phyloP scores from a whole-genome alignment of 1,140 invertebrate genomes.

The Branchinecta lynchi region DNA sequence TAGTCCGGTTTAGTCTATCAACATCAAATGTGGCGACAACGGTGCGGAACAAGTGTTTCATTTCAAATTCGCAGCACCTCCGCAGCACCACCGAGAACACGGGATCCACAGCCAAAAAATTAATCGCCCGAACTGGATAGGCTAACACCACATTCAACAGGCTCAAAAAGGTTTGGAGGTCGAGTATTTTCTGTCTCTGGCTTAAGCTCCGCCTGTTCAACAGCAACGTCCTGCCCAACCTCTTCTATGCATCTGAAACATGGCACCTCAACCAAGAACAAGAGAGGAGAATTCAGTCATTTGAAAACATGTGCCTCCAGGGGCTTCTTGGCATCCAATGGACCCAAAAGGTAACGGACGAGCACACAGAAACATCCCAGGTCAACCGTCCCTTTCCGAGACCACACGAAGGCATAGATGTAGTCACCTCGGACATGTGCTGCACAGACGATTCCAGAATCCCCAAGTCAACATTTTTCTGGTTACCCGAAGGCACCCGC shows the following conservation, averaged over 20 bases:
- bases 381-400: slow-evolving; percentile 3
- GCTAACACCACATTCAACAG: no score
- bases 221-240: slow-evolving; percentile 4
- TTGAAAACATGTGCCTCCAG: slow-evolving; percentile 1
- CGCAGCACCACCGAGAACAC: no score
- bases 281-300: slow-evolving; percentile 5
- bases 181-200: background rate
- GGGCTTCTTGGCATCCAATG: slow-evolving; percentile 4
- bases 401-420: slow-evolving; percentile 9
- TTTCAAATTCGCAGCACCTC: no score
- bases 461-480: slow-evolving; percentile 6
- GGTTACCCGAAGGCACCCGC: slow-evolving; percentile 3
- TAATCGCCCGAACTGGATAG: no score
- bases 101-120: no score
- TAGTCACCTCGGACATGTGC: background rate
- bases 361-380: slow-evolving; percentile 1
- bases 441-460: slow-evolving; percentile 9
- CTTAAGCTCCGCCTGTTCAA: slow-evolving; percentile 5
- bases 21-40: no score
- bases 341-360: slow-evolving; percentile 8
- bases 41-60: no score
- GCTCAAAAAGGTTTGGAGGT: no score
- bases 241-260: slow-evolving; percentile 9
- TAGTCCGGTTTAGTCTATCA: no score
- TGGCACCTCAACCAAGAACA: slow-evolving; percentile 9